These are phyloP conservation scores for Nesogale talazaci DNA, from an alignment of 2,113 vertebrate species.

Conservation along the genomic window DNA sequence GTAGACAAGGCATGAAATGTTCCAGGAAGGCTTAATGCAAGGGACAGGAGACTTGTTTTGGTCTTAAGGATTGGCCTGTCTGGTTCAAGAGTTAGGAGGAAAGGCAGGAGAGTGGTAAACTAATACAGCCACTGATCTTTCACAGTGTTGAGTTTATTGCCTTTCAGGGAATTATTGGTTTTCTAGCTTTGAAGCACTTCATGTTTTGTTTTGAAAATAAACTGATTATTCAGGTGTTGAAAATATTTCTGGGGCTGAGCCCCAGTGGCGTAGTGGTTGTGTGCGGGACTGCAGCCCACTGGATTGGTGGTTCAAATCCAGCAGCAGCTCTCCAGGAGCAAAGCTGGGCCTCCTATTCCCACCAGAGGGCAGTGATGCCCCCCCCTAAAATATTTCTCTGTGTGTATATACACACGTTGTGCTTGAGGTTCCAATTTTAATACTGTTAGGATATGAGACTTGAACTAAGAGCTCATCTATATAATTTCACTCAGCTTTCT, in stretches of 20 bases:
- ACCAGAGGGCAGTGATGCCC: too few relatives aligned
- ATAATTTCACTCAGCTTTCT: too few relatives aligned
- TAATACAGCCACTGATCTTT: background rate
- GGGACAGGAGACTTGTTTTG: background rate
- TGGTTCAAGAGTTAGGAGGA: background rate
- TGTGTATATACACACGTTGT: background rate
- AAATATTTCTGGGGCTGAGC: background rate
- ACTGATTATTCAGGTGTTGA: slow-evolving; percentile 19
- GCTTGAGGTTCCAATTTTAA: too few relatives aligned
- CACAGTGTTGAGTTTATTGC: background rate
- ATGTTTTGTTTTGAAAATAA: slow-evolving; percentile 41
- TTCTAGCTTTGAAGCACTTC: background rate
- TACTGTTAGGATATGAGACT: too few relatives aligned
- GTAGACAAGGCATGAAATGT: background rate
- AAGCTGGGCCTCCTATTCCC: too few relatives aligned
- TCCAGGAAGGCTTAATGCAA: slow-evolving; percentile 49
- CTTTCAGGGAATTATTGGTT: slow-evolving; percentile 33
- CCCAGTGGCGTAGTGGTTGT: too few relatives aligned
- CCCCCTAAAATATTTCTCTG: too few relatives aligned
- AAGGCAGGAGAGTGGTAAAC: background rate
- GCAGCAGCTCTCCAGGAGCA: too few relatives aligned
- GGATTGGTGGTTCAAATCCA: too few relatives aligned
- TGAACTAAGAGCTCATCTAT: too few relatives aligned
- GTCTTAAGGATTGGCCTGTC: background rate
- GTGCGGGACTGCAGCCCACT: too few relatives aligned